Conservation (phyloP, 2,113 vertebrate genomes). For the Hyla sarda region DNA sequence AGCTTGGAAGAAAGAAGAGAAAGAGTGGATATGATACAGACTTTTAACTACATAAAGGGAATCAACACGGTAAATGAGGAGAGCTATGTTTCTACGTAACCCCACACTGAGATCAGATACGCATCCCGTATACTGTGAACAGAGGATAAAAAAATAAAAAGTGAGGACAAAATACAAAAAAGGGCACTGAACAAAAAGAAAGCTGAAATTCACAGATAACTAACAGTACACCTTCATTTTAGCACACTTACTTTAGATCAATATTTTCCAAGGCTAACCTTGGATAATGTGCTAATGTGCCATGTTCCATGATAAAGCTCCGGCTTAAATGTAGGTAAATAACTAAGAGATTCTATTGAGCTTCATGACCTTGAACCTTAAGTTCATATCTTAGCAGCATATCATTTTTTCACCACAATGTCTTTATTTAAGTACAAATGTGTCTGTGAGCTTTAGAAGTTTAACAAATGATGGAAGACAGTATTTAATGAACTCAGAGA, state of each 20-base stretch:
- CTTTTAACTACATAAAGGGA: no score
- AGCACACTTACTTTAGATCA: constrained; percentile 33
- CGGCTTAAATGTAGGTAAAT: constrained; percentile 20
- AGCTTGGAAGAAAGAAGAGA: no score
- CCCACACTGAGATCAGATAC: no score
- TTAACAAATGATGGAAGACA: not conserved
- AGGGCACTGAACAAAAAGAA: not conserved
- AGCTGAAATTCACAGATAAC: not conserved
- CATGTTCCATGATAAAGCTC: constrained; percentile 27
- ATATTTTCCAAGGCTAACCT: constrained; percentile 48
- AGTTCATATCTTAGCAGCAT: not conserved
- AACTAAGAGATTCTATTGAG: constrained; percentile 20
- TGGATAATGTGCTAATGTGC: constrained; percentile 40
- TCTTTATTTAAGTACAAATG: not conserved
- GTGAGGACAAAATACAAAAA: not conserved
- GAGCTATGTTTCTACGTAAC: no score
- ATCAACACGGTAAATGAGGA: no score
- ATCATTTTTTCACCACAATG: not conserved
- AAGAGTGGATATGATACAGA: no score
- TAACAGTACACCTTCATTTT: not conserved
- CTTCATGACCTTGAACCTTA: constrained; percentile 16
- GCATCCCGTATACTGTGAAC: no score
- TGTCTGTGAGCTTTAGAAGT: not conserved
- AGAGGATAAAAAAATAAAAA: not conserved
- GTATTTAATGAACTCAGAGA: no score